phyloP scores from a whole-genome alignment of 2,888 invertebrate genomes.

The Lasioglossum zephyrum region DNA sequence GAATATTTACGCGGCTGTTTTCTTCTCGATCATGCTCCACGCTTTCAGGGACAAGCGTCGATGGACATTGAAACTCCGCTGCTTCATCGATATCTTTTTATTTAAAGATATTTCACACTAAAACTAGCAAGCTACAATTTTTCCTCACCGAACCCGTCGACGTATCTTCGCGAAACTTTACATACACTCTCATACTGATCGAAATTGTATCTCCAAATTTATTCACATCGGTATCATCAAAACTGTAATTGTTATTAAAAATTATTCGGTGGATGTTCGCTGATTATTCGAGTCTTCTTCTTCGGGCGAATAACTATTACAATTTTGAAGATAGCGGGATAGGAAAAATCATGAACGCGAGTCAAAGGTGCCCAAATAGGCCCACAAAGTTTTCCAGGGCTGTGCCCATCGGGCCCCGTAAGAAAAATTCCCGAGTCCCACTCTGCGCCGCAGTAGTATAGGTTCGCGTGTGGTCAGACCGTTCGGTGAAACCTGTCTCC shows the following conservation, averaged over 20 bases:
- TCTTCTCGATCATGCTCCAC: not conserved
- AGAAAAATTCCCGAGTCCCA: not conserved
- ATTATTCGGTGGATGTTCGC: too few relatives aligned
- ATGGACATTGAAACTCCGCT: not conserved
- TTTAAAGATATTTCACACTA: not conserved
- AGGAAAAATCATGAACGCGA: not conserved
- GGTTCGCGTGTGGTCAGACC: constrained; percentile 27
- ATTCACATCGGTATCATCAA: not conserved
- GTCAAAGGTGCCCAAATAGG: not conserved
- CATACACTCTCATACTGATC: not conserved
- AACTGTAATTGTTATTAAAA: not conserved
- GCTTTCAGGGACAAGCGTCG: not conserved
- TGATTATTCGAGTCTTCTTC: too few relatives aligned
- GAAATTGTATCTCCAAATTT: not conserved
- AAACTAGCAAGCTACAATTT: not conserved
- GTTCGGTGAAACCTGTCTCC: not conserved
- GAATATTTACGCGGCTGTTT: not conserved
- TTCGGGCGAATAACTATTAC: not conserved
- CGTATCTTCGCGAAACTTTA: not conserved
- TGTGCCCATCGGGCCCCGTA: not conserved
- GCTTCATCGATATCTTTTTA: not conserved
- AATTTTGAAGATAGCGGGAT: not conserved
- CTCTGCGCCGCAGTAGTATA: constrained; percentile 5
- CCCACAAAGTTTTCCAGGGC: not conserved
- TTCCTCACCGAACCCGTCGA: not conserved